Evolutionary conservation across 2,888 invertebrate genomes (phyloP).

Genomic region (Anthrax anthrax): DNA sequence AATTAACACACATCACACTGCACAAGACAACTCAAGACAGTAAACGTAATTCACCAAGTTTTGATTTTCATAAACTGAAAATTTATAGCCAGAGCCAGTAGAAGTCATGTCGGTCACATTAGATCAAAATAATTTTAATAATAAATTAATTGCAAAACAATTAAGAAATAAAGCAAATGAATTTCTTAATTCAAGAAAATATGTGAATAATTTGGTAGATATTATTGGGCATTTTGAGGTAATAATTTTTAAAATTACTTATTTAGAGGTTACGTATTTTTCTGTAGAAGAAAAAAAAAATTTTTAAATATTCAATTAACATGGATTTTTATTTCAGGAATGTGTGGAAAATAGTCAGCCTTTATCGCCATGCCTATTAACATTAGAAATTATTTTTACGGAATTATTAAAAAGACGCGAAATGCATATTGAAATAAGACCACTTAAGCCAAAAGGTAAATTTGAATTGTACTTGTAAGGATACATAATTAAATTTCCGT

Average conservation of each 20-base stretch:
- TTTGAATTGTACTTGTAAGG: no score
- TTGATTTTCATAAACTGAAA: no score
- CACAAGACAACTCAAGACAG: no score
- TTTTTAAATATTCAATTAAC: conserved; percentile 1
- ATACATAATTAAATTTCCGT: no score
- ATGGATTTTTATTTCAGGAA: conserved; percentile 15
- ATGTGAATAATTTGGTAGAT: conserved; percentile 51
- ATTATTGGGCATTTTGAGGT: conserved; percentile 57
- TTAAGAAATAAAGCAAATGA: conserved; percentile 55
- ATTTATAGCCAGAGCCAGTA: conserved; percentile 1
- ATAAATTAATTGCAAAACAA: conserved; percentile 48
- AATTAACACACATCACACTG: no score
- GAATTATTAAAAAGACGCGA: conserved; percentile 51
- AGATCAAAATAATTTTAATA: conserved; percentile 9
- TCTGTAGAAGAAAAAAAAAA: neutral
- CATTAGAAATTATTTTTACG: conserved; percentile 56
- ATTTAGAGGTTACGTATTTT: conserved; percentile 4
- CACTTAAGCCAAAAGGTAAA: conserved; percentile 42
- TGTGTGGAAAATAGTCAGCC: conserved; percentile 25
- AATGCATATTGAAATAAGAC: conserved; percentile 45
- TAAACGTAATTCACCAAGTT: no score
- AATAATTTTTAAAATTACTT: conserved; percentile 8
- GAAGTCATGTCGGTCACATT: conserved; percentile 9
- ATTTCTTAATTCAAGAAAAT: conserved; percentile 49
- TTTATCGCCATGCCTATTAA: conserved; percentile 44